A percentile compares a stretch with the other conserved stretches of the same genome.
Conservation (phyloP, 2,888 invertebrate species). For the Tenthredo notha region DNA sequence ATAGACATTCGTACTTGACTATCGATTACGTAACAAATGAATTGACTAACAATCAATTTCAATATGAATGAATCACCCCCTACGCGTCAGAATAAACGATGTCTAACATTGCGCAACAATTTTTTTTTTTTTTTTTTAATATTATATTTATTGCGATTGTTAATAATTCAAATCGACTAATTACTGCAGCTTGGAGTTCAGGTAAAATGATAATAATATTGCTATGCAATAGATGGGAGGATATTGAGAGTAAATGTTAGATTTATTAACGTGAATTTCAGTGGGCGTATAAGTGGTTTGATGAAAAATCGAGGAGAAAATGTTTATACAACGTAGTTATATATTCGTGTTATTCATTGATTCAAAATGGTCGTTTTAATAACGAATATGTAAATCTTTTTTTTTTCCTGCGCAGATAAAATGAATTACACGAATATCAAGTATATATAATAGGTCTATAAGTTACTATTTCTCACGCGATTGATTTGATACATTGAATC, state of each 20-base stretch:
- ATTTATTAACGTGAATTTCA: no score
- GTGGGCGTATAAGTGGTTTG: background rate
- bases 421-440: background rate
- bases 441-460: background rate
- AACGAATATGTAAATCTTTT: background rate
- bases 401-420: no score
- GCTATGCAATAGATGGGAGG: background rate
- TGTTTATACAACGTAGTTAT: background rate
- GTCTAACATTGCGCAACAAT: background rate
- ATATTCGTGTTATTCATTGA: background rate
- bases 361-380: background rate
- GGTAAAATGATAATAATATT: background rate
- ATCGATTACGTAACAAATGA: background rate
- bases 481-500: slow-evolving; percentile 6
- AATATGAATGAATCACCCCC: background rate
- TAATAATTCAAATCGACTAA: background rate
- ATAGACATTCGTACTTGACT: background rate
- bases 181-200: background rate
- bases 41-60: background rate
- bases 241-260: no score
- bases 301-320: background rate
- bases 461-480: background rate
- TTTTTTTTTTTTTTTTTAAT: background rate
- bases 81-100: background rate
- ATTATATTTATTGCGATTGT: background rate